A percentile compares a stretch with the other conserved stretches of the same genome.
Conservation (phyloP, 2,888 invertebrate species). For the Bugulina stolonifera region DNA sequence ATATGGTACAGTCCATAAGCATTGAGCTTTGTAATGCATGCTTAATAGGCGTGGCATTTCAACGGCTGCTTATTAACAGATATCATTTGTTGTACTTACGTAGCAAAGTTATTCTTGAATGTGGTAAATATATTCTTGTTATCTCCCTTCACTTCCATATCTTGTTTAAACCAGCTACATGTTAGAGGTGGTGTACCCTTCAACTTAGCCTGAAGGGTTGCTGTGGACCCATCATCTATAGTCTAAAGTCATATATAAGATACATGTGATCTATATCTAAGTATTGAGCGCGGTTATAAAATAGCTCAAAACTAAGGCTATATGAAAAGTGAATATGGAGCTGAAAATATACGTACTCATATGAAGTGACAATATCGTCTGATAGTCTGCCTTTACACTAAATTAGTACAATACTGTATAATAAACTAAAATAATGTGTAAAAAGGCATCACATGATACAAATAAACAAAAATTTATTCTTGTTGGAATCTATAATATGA, state of each 20-base stretch:
- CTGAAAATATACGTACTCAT: too few relatives aligned
- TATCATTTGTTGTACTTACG: conserved; percentile 20
- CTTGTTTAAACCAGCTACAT: conserved; percentile 53
- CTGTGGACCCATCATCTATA: conserved; percentile 41
- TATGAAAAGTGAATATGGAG: neutral
- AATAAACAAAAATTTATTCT: too few relatives aligned
- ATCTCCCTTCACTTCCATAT: conserved; percentile 62
- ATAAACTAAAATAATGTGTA: too few relatives aligned
- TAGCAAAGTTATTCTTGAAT: conserved; percentile 18
- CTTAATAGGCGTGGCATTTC: neutral
- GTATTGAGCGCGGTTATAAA: neutral
- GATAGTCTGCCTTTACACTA: too few relatives aligned
- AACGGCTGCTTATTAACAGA: too few relatives aligned
- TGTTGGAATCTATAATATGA: too few relatives aligned
- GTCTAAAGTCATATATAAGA: conserved; percentile 34
- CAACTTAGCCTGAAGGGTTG: conserved; percentile 39
- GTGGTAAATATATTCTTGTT: conserved; percentile 23
- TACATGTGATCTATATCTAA: too few relatives aligned
- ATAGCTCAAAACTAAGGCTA: neutral
- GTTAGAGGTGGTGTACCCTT: conserved; percentile 46
- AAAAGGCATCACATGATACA: too few relatives aligned
- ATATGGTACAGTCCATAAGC: too few relatives aligned
- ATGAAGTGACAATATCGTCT: too few relatives aligned
- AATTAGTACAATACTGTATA: too few relatives aligned
- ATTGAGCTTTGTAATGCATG: neutral